Evolutionary conservation across 2,113 vertebrate species (phyloP).

Genomic region (Acanthisitta chloris): DNA sequence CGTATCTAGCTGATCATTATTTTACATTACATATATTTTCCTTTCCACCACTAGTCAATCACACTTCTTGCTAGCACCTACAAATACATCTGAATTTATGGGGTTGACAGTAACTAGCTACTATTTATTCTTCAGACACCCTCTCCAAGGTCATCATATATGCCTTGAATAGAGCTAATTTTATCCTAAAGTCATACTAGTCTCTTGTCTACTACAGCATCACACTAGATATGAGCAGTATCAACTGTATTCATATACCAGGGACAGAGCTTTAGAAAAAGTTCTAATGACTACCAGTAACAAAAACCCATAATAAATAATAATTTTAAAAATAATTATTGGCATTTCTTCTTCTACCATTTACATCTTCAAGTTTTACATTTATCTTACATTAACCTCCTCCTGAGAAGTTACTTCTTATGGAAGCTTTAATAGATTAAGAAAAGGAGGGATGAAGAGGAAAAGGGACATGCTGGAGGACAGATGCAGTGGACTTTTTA

Average conservation of each 20-base stretch:
- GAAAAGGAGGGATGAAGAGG: neutral
- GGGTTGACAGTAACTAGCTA: neutral
- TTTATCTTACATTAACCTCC: neutral
- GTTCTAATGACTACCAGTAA: neutral
- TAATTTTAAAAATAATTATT: fast-evolving
- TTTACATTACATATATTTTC: neutral
- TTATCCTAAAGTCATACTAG: neutral
- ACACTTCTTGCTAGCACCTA: neutral
- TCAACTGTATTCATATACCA: neutral
- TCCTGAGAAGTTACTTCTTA: neutral
- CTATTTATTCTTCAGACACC: neutral
- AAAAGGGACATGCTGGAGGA: neutral
- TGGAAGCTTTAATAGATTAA: neutral
- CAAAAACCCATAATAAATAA: neutral
- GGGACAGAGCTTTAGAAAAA: neutral
- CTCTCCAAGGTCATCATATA: neutral
- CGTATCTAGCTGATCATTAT: neutral
- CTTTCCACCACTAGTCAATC: neutral
- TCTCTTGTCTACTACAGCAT: neutral
- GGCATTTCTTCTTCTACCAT: neutral
- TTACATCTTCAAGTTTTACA: neutral
- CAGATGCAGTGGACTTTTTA: neutral
- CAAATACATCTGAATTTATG: neutral
- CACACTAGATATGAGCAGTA: neutral
- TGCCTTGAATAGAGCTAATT: neutral